Evolutionary conservation across 1,140 invertebrate genomes (phyloP).

Genomic region (Leptinotarsa undecemlineata): DNA sequence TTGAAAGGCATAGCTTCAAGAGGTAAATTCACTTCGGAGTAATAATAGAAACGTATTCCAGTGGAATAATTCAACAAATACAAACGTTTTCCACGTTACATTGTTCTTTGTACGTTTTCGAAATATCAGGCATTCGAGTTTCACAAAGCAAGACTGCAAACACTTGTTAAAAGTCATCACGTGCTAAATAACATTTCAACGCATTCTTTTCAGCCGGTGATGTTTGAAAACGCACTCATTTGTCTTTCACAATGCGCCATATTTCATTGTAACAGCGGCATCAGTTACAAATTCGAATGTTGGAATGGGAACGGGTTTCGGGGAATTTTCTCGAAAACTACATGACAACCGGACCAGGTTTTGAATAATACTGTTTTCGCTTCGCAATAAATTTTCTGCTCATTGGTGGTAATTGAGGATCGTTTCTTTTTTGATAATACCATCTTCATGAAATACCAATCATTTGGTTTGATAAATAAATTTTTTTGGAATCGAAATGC

Average conservation of each 20-base stretch:
- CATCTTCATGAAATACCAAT: no score
- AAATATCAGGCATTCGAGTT: background rate
- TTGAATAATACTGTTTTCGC: no score
- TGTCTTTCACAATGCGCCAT: conserved; percentile 17
- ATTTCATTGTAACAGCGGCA: conserved; percentile 21
- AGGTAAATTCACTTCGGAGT: background rate
- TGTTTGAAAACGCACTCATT: conserved; percentile 22
- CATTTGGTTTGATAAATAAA: no score
- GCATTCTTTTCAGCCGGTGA: conserved; percentile 13
- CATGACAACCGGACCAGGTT: no score
- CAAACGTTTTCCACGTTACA: conserved; percentile 7
- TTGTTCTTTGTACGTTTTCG: conserved; percentile 12
- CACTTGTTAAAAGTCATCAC: conserved; percentile 22
- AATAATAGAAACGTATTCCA: background rate
- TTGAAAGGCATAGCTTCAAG: no score
- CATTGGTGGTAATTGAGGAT: no score
- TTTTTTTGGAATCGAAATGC: no score
- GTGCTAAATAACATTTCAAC: conserved; percentile 26
- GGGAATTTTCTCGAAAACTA: background rate
- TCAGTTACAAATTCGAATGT: conserved; percentile 16
- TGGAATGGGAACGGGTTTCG: background rate
- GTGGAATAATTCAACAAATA: background rate
- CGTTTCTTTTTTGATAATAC: no score
- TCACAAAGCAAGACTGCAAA: conserved; percentile 15
- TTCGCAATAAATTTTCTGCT: no score